These are phyloP conservation scores for Pseudococcus jackbeardsleyi DNA, from an alignment of 2,888 invertebrate species.

Conservation along the genomic window DNA sequence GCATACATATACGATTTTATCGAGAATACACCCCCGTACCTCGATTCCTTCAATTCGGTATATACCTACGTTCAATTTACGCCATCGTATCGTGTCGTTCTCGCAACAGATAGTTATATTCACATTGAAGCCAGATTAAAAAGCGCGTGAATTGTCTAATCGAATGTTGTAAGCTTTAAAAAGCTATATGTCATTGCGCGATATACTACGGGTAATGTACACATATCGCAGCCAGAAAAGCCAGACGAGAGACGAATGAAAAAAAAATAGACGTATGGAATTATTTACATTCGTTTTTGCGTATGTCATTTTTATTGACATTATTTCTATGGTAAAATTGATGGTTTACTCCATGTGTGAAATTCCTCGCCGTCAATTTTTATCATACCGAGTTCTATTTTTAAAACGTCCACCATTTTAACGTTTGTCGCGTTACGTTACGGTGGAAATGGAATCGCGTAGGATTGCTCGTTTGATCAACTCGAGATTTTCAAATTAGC, in stretches of 20 bases:
- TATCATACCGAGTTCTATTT: conserved; percentile 40
- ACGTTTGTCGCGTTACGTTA: conserved; percentile 44
- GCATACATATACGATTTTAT: conserved; percentile 6
- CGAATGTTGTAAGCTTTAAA: conserved; percentile 16
- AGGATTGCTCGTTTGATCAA: conserved; percentile 1
- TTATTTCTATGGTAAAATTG: conserved; percentile 43
- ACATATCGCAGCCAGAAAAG: background rate
- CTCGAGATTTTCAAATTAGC: conserved; percentile 26
- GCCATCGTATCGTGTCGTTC: background rate
- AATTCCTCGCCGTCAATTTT: conserved; percentile 35
- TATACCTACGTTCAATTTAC: background rate
- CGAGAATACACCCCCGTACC: background rate
- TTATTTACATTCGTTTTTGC: conserved; percentile 39
- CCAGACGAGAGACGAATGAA: background rate
- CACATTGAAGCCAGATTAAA: conserved; percentile 45
- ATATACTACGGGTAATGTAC: background rate
- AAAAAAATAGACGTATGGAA: conserved; percentile 22
- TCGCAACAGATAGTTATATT: conserved; percentile 34
- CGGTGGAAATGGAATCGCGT: background rate
- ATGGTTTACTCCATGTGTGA: conserved; percentile 33
- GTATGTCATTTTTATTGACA: conserved; percentile 50
- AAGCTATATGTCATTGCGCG: conserved; percentile 41
- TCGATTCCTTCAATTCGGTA: background rate
- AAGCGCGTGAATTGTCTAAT: conserved; percentile 43
- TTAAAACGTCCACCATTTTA: conserved; percentile 1